phyloP scores from a whole-genome alignment of 2,797 vertebrate species.

The Denticeps clupeoides region DNA sequence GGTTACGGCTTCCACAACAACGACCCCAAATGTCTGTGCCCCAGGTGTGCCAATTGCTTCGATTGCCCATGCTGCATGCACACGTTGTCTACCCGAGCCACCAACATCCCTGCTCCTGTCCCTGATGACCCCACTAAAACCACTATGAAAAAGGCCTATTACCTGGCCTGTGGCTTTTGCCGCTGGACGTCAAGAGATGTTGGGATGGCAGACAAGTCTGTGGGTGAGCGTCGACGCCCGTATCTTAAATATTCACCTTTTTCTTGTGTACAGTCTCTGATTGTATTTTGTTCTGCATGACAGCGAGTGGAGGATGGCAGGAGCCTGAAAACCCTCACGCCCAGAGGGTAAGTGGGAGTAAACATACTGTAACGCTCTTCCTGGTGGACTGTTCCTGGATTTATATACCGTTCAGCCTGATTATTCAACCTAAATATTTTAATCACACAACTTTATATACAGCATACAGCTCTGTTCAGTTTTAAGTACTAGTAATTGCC shows the following conservation, averaged over 20 bases:
- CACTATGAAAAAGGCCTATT: slow-evolving; percentile 96
- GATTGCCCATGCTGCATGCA: slow-evolving; percentile 99
- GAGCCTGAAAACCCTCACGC: slow-evolving; percentile 90
- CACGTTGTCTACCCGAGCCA: slow-evolving; percentile 90
- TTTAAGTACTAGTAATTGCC: too few relatives aligned
- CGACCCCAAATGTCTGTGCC: slow-evolving; percentile 1
- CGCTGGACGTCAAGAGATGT: slow-evolving; percentile 97
- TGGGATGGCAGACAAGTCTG: slow-evolving; percentile 97
- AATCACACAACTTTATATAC: too few relatives aligned
- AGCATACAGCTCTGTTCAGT: too few relatives aligned
- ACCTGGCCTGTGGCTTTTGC: slow-evolving; percentile 94
- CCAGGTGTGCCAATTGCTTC: slow-evolving; percentile 94
- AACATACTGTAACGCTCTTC: too few relatives aligned
- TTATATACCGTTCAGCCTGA: too few relatives aligned
- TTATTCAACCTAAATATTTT: too few relatives aligned
- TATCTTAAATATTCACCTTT: too few relatives aligned
- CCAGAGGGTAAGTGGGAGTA: slow-evolving; percentile 70
- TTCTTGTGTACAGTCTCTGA: not conserved
- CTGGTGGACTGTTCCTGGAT: too few relatives aligned
- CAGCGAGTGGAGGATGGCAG: slow-evolving; percentile 98
- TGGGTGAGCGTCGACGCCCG: slow-evolving; percentile 76
- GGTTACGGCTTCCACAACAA: not conserved
- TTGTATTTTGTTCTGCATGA: not conserved
- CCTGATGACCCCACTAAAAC: slow-evolving; percentile 94
- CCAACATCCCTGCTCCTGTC: slow-evolving; percentile 87